A percentile compares a stretch with the other conserved stretches of the same genome.
Conservation (phyloP, 2,888 invertebrate species). For the Latrodectus elegans region DNA sequence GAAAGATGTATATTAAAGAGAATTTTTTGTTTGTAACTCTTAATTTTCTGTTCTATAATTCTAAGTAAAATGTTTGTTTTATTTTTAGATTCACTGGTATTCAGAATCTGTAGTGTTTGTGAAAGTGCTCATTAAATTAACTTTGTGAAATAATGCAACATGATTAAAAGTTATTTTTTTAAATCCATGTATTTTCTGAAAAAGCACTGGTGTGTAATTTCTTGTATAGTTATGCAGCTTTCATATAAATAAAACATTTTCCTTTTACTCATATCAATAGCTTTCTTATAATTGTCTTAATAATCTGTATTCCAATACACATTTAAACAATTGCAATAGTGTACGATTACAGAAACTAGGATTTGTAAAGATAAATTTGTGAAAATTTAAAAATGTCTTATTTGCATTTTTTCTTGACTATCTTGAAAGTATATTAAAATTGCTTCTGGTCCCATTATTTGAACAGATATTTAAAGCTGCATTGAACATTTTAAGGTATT, state of each 20-base stretch:
- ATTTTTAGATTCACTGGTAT: background rate
- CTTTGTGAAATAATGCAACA: background rate
- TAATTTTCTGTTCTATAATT: too few species aligned
- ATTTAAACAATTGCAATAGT: background rate
- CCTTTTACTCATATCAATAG: background rate
- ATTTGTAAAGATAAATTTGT: too few species aligned
- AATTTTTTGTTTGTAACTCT: too few species aligned
- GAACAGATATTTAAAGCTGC: too few species aligned
- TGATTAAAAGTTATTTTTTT: conserved; percentile 4
- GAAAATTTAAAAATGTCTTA: too few species aligned
- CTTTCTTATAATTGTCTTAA: background rate
- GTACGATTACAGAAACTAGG: too few species aligned
- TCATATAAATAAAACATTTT: conserved; percentile 2
- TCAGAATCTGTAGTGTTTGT: background rate
- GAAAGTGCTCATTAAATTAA: background rate
- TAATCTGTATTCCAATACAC: background rate
- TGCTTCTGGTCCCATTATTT: too few species aligned
- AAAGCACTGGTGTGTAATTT: conserved; percentile 3
- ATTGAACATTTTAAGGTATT: too few species aligned
- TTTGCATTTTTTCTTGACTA: too few species aligned
- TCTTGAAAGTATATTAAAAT: too few species aligned
- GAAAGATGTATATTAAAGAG: too few species aligned
- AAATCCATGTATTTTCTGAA: background rate
- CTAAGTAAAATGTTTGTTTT: background rate
- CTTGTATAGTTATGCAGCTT: conserved; percentile 5